Conservation (phyloP, 2,888 invertebrate species). For the Spisula solida region DNA sequence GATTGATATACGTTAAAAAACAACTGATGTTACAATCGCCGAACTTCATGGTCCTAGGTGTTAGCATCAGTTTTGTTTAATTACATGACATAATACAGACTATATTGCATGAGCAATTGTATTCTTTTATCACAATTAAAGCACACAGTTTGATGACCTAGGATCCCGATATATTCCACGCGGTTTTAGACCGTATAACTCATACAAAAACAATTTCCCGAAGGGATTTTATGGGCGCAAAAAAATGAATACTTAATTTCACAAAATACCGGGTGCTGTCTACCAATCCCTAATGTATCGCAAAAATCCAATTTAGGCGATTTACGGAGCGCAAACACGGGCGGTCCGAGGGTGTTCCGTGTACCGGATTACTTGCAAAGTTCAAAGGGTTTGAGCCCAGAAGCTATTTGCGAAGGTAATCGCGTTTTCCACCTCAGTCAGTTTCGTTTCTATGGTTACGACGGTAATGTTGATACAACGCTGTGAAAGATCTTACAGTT, state of each 20-base stretch:
- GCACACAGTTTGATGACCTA: not conserved
- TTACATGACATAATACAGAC: too few species aligned
- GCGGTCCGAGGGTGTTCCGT: slow-evolving; percentile 53
- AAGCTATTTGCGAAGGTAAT: slow-evolving; percentile 69
- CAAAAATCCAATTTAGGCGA: slow-evolving; percentile 61
- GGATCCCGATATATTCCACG: not conserved
- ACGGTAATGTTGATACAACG: slow-evolving; percentile 52
- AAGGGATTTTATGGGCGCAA: not conserved
- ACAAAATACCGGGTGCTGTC: slow-evolving; percentile 33
- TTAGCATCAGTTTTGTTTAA: too few species aligned
- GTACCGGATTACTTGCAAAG: slow-evolving; percentile 60
- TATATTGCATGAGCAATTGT: too few species aligned
- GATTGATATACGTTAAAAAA: too few species aligned
- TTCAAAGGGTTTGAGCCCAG: slow-evolving; percentile 63
- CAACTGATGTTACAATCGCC: too few species aligned
- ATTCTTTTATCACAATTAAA: too few species aligned
- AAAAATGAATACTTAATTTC: slow-evolving; percentile 34
- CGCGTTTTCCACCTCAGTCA: slow-evolving; percentile 70
- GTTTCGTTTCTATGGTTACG: slow-evolving; percentile 60
- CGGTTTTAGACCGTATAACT: not conserved
- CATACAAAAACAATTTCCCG: not conserved
- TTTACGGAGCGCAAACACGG: slow-evolving; percentile 55
- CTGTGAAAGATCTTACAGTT: slow-evolving; percentile 40
- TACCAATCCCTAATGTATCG: slow-evolving; percentile 22
- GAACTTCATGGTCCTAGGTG: too few species aligned